Base-by-base conservation (phyloP, 2,113 vertebrate species). In the Lonchura striata region DNA sequence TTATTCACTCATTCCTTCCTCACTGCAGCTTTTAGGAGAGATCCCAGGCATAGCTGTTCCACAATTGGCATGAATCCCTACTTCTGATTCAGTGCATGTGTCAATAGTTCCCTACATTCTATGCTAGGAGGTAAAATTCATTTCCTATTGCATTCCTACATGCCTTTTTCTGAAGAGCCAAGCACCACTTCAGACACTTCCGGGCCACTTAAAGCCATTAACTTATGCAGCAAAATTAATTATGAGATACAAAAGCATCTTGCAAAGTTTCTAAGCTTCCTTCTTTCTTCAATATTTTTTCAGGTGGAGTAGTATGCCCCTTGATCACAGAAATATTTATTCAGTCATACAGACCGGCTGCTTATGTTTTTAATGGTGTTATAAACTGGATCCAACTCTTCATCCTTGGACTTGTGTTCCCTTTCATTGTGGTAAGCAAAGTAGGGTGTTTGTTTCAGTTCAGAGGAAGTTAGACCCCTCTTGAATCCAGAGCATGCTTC, bases 291-390 rank as follows among this genome's bases (percentile, higher is more conserved):
- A 50, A 81, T 8, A 15, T 59, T 88, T 79, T 89, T 91, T 30
- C 94, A 99, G 99, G 96, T 84, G 98, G 88, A 82, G 96, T 97
- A 10, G 91, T 95, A 9, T 87, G 96, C 39, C 65, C 98, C 57
- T 90, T 99, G 41, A 95, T 98, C 39, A 98, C 97, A 4, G 98
- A 98, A 88, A 94, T 99, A 65, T 98, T 98, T 74, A 97, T 97
- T 56, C 98, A 98, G 85, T 96, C 97, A 4, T 98, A 97, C 88
- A 98, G 98, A 95, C 93, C 98, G 44, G 96, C 98, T 18, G 98
- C 95, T 22, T 98, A 97, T 90, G 97, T 96, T 64, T 70, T 99
- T 15, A 90, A 93, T 78, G 97, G 95, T 77, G 78, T n/a, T 39
- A 20, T 97, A 53, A 98, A 96, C 97, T 99, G 98, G 98, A 39